phyloP scores from a whole-genome alignment of 2,797 vertebrate genomes.

The Rhinogobio ventralis region DNA sequence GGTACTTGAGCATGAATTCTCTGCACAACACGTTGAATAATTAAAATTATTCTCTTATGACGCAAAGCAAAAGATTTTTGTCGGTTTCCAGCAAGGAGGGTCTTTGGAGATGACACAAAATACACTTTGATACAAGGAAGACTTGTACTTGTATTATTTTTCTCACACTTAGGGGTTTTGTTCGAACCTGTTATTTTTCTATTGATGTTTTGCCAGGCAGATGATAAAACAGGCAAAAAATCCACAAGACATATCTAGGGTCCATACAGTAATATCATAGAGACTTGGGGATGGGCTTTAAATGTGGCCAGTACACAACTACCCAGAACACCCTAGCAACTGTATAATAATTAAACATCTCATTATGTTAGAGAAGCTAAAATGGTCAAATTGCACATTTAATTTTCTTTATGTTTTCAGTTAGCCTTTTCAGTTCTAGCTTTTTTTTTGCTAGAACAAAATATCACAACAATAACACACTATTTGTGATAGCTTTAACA shows the following conservation, averaged over 20 bases:
- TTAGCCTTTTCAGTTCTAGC: too few relatives aligned
- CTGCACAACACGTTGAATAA: conserved; percentile 19
- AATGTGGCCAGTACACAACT: background rate
- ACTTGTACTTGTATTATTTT: too few relatives aligned
- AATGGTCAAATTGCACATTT: background rate
- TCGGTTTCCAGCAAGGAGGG: background rate
- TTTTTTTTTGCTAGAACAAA: too few relatives aligned
- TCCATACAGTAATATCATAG: background rate
- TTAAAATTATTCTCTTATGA: conserved; percentile 26
- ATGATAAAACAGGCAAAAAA: background rate
- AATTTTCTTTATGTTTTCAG: background rate
- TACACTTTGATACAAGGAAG: conserved; percentile 20
- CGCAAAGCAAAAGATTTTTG: background rate
- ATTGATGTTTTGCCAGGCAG: background rate
- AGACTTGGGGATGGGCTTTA: background rate
- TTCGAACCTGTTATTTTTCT: background rate
- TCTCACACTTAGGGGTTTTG: background rate
- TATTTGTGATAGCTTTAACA: too few relatives aligned
- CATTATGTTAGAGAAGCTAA: background rate
- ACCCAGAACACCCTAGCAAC: background rate
- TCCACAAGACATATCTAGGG: background rate
- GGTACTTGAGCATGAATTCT: conserved; percentile 19
- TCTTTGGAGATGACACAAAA: conserved; percentile 6
- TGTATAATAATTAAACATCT: background rate
- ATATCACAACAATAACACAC: too few relatives aligned